phyloP scores from a whole-genome alignment of 2,113 vertebrate genomes.

The Gavia stellata region DNA sequence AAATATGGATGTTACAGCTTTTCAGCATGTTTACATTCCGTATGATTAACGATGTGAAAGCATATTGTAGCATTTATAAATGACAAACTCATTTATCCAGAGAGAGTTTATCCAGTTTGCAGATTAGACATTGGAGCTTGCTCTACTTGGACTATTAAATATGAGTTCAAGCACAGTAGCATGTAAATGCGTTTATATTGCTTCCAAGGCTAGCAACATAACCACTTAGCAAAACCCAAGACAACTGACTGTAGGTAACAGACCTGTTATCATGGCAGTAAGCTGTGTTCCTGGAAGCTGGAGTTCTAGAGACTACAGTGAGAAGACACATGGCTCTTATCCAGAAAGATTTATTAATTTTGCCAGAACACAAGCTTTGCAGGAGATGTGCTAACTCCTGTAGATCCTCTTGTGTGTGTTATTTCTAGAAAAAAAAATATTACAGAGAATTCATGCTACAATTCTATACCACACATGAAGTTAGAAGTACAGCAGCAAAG shows the following conservation, averaged over 20 bases:
- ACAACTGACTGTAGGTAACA: background rate
- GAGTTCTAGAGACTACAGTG: background rate
- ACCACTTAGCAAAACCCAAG: background rate
- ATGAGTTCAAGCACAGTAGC: background rate
- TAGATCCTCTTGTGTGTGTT: background rate
- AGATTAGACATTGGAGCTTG: background rate
- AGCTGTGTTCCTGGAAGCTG: background rate
- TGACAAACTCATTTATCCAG: background rate
- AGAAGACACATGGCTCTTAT: background rate
- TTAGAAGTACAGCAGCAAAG: background rate
- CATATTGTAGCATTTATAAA: background rate
- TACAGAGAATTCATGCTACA: background rate
- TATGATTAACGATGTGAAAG: background rate
- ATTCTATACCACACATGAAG: background rate
- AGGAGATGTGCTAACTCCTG: background rate
- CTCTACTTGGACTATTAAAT: background rate
- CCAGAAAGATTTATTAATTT: constrained; percentile 2
- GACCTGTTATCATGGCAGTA: background rate
- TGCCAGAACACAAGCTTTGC: background rate
- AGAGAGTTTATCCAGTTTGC: background rate
- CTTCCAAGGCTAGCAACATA: background rate
- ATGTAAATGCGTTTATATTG: background rate
- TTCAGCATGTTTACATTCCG: background rate
- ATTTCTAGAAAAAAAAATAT: background rate
- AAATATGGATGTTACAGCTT: background rate